phyloP scores from a whole-genome alignment of 1,140 invertebrate genomes.

The Diplogasteroides magnus region DNA sequence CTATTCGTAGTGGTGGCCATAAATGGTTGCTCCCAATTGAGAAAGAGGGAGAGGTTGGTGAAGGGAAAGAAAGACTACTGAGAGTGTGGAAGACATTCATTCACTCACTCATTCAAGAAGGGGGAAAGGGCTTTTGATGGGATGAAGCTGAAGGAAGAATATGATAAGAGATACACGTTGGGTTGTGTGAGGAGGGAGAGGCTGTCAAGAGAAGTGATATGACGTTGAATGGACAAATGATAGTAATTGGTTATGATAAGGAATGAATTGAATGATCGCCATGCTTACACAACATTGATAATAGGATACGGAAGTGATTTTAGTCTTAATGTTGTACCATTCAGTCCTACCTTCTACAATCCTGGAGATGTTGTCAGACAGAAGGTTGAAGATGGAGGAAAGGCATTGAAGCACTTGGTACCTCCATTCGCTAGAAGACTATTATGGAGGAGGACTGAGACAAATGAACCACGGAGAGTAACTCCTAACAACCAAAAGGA shows the following conservation, averaged over 20 bases:
- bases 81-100: no score
- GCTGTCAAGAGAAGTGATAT: background rate
- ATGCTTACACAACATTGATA: background rate
- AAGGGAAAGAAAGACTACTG: no score
- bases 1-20: no score
- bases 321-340: conserved; percentile 2
- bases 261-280: background rate
- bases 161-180: no score
- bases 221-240: no score
- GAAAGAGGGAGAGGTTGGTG: no score
- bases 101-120: no score
- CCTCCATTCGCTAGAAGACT: conserved; percentile 20
- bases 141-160: no score
- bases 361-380: conserved; percentile 27
- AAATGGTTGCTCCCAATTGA: no score
- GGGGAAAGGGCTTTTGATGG: no score
- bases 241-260: no score
- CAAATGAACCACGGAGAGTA: conserved; percentile 11
- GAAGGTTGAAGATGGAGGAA: conserved; percentile 24
- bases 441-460: conserved; percentile 6
- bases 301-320: background rate
- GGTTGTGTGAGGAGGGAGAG: background rate
- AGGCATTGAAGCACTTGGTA: conserved; percentile 19
- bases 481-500: conserved; percentile 53
- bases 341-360: conserved; percentile 31